Conservation (phyloP, 2,113 vertebrate species). For the Peromyscus leucopus region DNA sequence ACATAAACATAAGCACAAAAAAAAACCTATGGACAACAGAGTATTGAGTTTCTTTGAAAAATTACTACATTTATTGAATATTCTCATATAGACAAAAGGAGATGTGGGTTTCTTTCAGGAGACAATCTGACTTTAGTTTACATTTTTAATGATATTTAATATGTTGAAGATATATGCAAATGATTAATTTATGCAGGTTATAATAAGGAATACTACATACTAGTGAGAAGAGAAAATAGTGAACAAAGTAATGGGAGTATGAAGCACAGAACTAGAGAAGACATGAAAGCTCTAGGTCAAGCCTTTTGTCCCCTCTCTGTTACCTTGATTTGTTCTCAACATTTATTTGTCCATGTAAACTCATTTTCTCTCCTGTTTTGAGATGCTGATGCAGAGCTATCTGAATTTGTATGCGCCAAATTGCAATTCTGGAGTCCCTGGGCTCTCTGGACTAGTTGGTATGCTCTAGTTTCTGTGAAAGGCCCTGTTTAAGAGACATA, state of each 20-base stretch:
- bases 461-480: not conserved
- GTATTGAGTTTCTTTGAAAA: not conserved
- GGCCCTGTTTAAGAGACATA: not conserved
- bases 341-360: not conserved
- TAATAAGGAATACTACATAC: not conserved
- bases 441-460: not conserved
- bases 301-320: too few species aligned
- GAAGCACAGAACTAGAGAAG: not conserved
- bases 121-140: not conserved
- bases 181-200: constrained; percentile 16
- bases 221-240: not conserved
- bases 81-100: not conserved
- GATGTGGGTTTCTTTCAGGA: constrained; percentile 10
- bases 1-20: not conserved
- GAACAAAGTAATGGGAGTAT: not conserved
- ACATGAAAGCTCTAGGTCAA: not conserved
- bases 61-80: constrained; percentile 19
- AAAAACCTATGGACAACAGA: not conserved
- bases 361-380: not conserved
- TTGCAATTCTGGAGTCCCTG: not conserved
- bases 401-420: not conserved
- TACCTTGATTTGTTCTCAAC: not conserved
- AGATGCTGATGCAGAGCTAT: not conserved
- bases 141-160: constrained; percentile 45
- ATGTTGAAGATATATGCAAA: constrained; percentile 28